Evolutionary conservation across 2,113 vertebrate genomes (phyloP).

Genomic region (Anoura caudifer): DNA sequence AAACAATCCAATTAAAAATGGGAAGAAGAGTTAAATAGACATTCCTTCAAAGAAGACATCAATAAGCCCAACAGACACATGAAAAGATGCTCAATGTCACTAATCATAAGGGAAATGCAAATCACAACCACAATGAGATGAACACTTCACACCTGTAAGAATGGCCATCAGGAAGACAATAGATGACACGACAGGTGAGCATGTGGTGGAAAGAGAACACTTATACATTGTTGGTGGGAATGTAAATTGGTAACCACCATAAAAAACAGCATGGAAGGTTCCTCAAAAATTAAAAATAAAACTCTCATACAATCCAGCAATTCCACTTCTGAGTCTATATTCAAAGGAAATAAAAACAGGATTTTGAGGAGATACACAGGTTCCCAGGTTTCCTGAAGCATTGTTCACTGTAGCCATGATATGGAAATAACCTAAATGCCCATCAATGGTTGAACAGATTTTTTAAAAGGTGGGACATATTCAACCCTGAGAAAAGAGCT

Average conservation of each 20-base stretch:
- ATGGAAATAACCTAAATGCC: not conserved
- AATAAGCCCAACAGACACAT: not conserved
- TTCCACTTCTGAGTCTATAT: too few species aligned
- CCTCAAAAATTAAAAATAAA: too few species aligned
- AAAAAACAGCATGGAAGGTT: too few species aligned
- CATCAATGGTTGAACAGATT: not conserved
- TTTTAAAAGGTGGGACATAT: not conserved
- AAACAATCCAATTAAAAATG: not conserved
- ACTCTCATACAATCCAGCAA: too few species aligned
- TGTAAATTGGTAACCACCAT: too few species aligned
- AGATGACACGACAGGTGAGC: not conserved
- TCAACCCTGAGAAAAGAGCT: not conserved
- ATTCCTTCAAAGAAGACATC: not conserved
- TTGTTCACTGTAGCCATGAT: too few species aligned
- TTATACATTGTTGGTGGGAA: too few species aligned
- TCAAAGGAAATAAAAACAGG: too few species aligned
- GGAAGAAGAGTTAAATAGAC: not conserved
- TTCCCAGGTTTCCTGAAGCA: too few species aligned
- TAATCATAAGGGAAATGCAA: not conserved
- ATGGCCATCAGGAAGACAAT: not conserved
- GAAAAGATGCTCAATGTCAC: not conserved
- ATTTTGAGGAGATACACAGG: too few species aligned
- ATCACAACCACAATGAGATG: not conserved
- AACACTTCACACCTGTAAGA: not conserved
- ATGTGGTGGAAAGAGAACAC: not conserved